Base-by-base conservation (phyloP, 1,140 invertebrate genomes). In the Cherax destructor region DNA sequence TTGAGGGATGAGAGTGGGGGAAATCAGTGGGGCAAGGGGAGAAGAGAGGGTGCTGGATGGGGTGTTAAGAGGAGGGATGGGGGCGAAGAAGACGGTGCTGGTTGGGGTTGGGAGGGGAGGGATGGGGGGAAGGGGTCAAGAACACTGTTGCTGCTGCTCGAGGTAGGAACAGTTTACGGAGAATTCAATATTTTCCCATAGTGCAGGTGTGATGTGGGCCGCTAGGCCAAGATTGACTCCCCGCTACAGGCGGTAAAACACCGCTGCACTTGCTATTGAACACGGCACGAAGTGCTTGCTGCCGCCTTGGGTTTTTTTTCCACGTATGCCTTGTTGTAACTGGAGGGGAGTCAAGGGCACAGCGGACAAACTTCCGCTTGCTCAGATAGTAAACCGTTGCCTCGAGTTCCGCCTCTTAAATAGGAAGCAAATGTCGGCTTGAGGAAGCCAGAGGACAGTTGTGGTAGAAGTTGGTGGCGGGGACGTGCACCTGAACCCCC, bases 301-400 rank as follows among this genome's bases (percentile, higher is more conserved):
- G 30, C 30, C 30, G 30, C 30, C 30, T 41, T 41, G 30, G 30
- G 81, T 69, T 21, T 83, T 18, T 18, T 83, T 30, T 47, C 13
- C 16, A 30, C 61, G 59, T 41, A 24, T 69, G 59, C 61, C 24
- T 7, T 5, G 47, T 13, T 13, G 52, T 56, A 56, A 56, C 52
- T 56, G 52, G 52, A 56, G 61, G 59, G 16, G 4, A 47, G 69
- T 65, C 81, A 83, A 83, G 81, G 81, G 81, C 81, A 69, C 81
- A 83, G 81, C 81, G 81, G 81, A 83, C 81, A 69, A 69, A 83
- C 81, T 83, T 69, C 81, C 81, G 81, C 61, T 83, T 47, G 41
- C 61, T 83, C 81, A 69, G 16, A 83, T 16, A 83, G 81, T 41
- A 83, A 18, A 65, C 81, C 61, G 69, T 41, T 41, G 81, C 47